These are phyloP conservation scores for Apogon hyalosoma DNA, from an alignment of 2,797 vertebrate genomes.

Conservation along the genomic window DNA sequence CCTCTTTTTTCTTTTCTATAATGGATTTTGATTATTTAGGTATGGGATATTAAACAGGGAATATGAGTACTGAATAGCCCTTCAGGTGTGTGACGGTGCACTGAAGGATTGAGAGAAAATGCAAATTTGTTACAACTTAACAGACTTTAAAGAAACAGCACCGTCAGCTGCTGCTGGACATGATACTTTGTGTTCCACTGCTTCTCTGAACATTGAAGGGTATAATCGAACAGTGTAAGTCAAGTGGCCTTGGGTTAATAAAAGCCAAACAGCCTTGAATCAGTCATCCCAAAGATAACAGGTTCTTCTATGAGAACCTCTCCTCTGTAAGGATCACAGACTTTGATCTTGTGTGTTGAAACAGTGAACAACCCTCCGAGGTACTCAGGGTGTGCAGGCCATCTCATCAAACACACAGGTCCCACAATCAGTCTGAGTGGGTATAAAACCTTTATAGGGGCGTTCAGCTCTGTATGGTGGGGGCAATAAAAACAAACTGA, in stretches of 20 bases:
- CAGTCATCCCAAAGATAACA: slow-evolving; percentile 49
- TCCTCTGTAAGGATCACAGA: slow-evolving; percentile 16
- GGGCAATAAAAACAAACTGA: slow-evolving; percentile 31
- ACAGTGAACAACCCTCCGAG: slow-evolving; percentile 10
- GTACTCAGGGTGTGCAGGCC: slow-evolving; percentile 13
- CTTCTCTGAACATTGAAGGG: background rate
- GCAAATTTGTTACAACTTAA: background rate
- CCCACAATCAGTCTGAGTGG: slow-evolving; percentile 24
- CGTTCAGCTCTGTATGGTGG: slow-evolving; percentile 21
- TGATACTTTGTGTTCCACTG: background rate
- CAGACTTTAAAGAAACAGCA: slow-evolving; percentile 8
- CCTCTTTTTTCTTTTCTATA: too few relatives aligned
- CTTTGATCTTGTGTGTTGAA: slow-evolving; percentile 48
- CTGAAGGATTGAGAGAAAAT: background rate
- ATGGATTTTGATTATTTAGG: too few relatives aligned
- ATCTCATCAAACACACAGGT: slow-evolving; percentile 36
- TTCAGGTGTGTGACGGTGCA: background rate
- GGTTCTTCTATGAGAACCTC: slow-evolving; percentile 15
- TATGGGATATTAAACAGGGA: too few relatives aligned
- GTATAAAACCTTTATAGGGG: slow-evolving; percentile 47
- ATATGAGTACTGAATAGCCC: background rate
- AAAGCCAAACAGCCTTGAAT: slow-evolving; percentile 37
- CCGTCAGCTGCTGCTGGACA: background rate
- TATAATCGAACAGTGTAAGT: slow-evolving; percentile 31
- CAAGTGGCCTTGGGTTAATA: slow-evolving; percentile 42